Evolutionary conservation across 2,113 vertebrate species (phyloP), one percentile per base, ranked within the genome.

Genomic region (Colossoma macropomum): DNA sequence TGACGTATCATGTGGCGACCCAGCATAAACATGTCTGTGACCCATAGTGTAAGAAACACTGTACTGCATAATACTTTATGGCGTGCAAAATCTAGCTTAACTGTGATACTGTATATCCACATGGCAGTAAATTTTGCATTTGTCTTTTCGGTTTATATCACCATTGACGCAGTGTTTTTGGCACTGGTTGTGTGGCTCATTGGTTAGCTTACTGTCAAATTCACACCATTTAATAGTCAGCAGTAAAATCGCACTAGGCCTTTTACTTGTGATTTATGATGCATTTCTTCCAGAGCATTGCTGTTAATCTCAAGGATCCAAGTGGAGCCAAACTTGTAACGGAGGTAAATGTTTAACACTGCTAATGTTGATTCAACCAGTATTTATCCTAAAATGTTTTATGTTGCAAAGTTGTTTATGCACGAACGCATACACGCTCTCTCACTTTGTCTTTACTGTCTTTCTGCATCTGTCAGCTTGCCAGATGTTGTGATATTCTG

Each of bases 231-330:
- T 41, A 48, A 73, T n/a, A 16, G 45, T 63, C 15, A 41, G 10
- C 32, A 28, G 16, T 12, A 59, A 34, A 25, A 38, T 15, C 4
- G 27, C 23, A 11, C 30, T 45, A n/a, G 28, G 6, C 21, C 11
- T 38, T 5, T 69, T 17, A 65, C 60, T 3, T 23, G 34, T 60
- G 4, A 12, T 21, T 48, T 54, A n/a, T 72, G n/a, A n/a, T 50
- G n/a, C 50, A 30, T 62, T 62, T 28, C 27, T 63, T 25, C n/a
- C 59, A 99, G 97, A 99, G 98, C 81, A 94, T 99, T 77, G 95
- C 96, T 63, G 91, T 99, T 84, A 96, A 99, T 90, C 92, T 99
- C 87, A 99, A 98, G 87, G 89, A 97, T 89, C 93, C 95, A 16
- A 92, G 90, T 89, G 98, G 98, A 85, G 91, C 84, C 0, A 91